Conservation (phyloP, 2,113 vertebrate species). For the Epinephelus moara region DNA sequence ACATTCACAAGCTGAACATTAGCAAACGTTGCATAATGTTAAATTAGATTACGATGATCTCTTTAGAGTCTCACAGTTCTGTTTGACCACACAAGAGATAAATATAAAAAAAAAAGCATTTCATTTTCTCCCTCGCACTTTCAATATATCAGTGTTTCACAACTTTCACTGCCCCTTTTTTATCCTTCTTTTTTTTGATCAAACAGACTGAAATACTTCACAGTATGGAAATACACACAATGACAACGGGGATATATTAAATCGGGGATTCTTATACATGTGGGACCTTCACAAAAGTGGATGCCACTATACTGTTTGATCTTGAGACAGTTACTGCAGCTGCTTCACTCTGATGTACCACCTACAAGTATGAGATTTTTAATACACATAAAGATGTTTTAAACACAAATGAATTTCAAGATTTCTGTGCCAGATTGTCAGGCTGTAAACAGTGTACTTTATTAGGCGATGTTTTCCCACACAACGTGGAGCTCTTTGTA, state of each 20-base stretch:
- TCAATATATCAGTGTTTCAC: background rate
- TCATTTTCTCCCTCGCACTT: constrained; percentile 11
- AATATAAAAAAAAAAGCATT: constrained; percentile 21
- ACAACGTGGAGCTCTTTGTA: constrained; percentile 41
- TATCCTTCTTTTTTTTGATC: background rate
- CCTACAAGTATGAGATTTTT: constrained; percentile 3
- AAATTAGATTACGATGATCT: background rate
- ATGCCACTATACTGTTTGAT: constrained; percentile 1
- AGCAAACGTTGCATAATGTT: constrained; percentile 43
- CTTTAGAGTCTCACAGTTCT: background rate
- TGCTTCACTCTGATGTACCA: constrained; percentile 14
- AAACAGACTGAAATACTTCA: constrained; percentile 23
- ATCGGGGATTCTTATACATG: background rate
- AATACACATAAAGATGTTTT: constrained; percentile 14
- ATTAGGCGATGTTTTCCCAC: constrained; percentile 40
- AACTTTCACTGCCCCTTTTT: background rate
- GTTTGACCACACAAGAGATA: background rate
- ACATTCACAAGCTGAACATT: constrained; percentile 44
- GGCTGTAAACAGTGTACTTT: constrained; percentile 72
- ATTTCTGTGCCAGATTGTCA: constrained; percentile 44
- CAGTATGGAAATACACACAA: constrained; percentile 20
- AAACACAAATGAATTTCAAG: constrained; percentile 31
- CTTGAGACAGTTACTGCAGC: background rate
- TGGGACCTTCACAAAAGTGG: constrained; percentile 21
- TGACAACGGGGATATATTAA: background rate